A percentile compares a stretch with the other conserved stretches of the same genome.
Evolutionary conservation across 2,797 vertebrate species (phyloP).

Genomic region (Nannoperca australis): DNA sequence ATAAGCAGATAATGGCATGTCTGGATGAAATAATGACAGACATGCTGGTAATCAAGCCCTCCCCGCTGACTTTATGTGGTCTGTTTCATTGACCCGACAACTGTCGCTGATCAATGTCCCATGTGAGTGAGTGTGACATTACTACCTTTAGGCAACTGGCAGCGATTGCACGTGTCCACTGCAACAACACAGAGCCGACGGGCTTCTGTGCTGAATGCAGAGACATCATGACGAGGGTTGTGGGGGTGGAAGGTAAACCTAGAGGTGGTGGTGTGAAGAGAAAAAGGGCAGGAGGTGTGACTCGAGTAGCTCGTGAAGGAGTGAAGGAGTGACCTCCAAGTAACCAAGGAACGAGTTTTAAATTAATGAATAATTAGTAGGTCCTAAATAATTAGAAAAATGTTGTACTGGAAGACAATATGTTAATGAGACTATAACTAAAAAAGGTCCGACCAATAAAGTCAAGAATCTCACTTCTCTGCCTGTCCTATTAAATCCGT

Average conservation of each 20-base stretch:
- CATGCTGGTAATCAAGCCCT: conserved; percentile 12
- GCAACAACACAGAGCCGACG: conserved; percentile 32
- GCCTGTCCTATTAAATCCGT: too few species aligned
- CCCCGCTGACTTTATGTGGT: conserved; percentile 27
- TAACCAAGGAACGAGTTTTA: background rate
- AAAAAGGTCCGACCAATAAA: too few species aligned
- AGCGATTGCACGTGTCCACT: conserved; percentile 55
- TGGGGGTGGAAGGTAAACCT: background rate
- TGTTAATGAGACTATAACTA: too few species aligned
- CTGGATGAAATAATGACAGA: conserved; percentile 36
- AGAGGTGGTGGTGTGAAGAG: conserved; percentile 10
- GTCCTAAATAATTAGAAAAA: background rate
- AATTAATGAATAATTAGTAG: background rate
- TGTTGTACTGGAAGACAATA: too few species aligned
- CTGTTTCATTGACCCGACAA: conserved; percentile 59
- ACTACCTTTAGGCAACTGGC: conserved; percentile 61
- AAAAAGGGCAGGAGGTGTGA: conserved; percentile 9
- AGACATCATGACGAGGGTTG: background rate
- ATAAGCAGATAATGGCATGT: conserved; percentile 35
- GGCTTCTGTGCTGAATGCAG: conserved; percentile 4
- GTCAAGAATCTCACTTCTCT: too few species aligned
- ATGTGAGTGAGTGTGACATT: conserved; percentile 65
- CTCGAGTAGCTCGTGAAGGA: background rate
- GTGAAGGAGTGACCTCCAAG: conserved; percentile 8
- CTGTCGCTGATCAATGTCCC: conserved; percentile 63